phyloP scores from a whole-genome alignment of 2,888 invertebrate genomes.

The Heliconius hortense region DNA sequence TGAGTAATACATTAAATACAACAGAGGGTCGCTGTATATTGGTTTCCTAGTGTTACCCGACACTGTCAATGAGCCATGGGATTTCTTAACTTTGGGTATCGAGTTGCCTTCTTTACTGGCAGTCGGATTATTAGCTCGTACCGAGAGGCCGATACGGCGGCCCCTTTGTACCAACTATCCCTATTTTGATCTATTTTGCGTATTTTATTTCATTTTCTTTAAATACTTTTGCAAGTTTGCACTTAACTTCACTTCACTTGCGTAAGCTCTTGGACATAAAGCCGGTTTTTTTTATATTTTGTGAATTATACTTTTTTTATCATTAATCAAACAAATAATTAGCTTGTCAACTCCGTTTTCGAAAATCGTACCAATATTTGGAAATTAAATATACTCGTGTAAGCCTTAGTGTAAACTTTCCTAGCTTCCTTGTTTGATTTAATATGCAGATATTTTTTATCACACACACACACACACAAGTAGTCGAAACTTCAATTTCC shows the following conservation, averaged over 20 bases:
- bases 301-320: too few relatives aligned
- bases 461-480: too few relatives aligned
- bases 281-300: too few relatives aligned
- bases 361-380: too few relatives aligned
- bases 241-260: constrained; percentile 11
- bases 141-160: constrained; percentile 23
- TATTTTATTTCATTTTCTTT: constrained; percentile 35
- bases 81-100: constrained; percentile 33
- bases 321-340: neutral
- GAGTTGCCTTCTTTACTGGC: constrained; percentile 25
- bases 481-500: too few relatives aligned
- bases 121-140: constrained; percentile 25
- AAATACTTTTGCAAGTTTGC: constrained; percentile 13
- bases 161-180: constrained; percentile 34
- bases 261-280: neutral
- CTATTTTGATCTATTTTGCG: constrained; percentile 35
- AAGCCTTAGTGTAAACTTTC: too few relatives aligned
- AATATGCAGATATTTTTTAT: too few relatives aligned
- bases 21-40: constrained; percentile 4
- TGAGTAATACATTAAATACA: constrained; percentile 2
- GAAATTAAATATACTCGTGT: too few relatives aligned
- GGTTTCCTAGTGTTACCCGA: constrained; percentile 49
- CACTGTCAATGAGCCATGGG: constrained; percentile 53
- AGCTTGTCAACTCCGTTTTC: neutral
- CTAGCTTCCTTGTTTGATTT: too few relatives aligned